Conservation (phyloP, 2,888 invertebrate genomes). For the Lasioglossum marginatum region DNA sequence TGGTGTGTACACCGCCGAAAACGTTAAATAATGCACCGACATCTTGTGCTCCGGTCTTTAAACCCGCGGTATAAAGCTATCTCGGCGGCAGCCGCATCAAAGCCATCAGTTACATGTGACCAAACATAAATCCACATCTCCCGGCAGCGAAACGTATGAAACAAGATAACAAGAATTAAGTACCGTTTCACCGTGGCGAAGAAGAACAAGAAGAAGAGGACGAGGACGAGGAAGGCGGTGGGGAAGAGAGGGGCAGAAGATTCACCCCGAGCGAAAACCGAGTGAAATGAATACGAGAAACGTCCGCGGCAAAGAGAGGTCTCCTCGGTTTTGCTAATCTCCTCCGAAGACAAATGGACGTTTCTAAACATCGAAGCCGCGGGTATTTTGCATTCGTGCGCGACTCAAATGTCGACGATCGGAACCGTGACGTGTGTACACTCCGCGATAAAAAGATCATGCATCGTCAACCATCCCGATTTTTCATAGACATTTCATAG, state of each 20-base stretch:
- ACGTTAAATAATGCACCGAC: conserved; percentile 3
- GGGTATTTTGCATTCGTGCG: conserved; percentile 33
- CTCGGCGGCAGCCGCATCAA: conserved; percentile 10
- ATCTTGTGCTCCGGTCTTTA: background rate
- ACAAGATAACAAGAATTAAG: background rate
- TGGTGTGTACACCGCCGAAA: background rate
- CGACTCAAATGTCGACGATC: conserved; percentile 16
- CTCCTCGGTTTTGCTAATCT: conserved; percentile 15
- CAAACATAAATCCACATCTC: conserved; percentile 23
- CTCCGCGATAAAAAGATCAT: background rate
- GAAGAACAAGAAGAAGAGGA: background rate
- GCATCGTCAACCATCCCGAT: background rate
- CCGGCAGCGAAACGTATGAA: background rate
- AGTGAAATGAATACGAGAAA: conserved; percentile 17
- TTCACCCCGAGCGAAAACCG: background rate
- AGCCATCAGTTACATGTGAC: background rate
- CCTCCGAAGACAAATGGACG: conserved; percentile 6
- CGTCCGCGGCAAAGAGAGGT: conserved; percentile 11
- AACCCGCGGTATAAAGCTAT: conserved; percentile 18
- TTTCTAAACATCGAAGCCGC: background rate
- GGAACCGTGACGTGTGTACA: conserved; percentile 1
- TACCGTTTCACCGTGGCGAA: conserved; percentile 12
- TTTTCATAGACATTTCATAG: too few relatives aligned
- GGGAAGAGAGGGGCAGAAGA: background rate
- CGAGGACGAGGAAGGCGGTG: background rate